phyloP scores from a whole-genome alignment of 1,140 invertebrate species.

The Euschistus heros region DNA sequence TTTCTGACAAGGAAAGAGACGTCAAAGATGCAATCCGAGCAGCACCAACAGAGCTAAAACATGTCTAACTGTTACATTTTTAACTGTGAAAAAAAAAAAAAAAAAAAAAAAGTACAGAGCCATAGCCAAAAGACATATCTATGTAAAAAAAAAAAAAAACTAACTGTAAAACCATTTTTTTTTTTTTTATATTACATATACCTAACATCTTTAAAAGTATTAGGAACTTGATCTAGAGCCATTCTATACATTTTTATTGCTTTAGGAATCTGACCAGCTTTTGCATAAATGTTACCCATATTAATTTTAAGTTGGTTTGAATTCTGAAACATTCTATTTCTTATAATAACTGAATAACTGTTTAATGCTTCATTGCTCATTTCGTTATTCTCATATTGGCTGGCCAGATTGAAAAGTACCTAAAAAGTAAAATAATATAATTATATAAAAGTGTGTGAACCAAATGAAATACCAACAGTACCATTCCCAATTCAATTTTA shows the following conservation, averaged over 20 bases:
- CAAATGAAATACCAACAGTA: background rate
- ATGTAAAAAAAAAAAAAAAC: background rate
- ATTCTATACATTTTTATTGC: conserved; percentile 96
- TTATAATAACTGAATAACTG: conserved; percentile 82
- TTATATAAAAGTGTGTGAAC: background rate
- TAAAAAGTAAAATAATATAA: conserved; percentile 35
- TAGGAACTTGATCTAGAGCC: conserved; percentile 90
- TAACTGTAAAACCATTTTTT: background rate
- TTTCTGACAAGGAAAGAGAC: too few relatives aligned
- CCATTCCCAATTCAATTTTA: background rate
- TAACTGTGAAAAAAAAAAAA: too few relatives aligned
- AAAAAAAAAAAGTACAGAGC: too few relatives aligned
- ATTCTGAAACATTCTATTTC: conserved; percentile 77
- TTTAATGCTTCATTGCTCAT: conserved; percentile 92
- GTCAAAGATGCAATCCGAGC: too few relatives aligned
- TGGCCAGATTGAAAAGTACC: conserved; percentile 89
- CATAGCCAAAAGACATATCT: too few relatives aligned
- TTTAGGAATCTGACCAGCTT: conserved; percentile 86
- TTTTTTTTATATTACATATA: conserved; percentile 33
- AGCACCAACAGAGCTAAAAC: too few relatives aligned
- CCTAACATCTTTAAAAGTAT: conserved; percentile 83
- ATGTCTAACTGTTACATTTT: too few relatives aligned
- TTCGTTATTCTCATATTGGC: conserved; percentile 85
- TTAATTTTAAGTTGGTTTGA: conserved; percentile 88
- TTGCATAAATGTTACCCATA: conserved; percentile 96